Conservation (phyloP, 2,113 vertebrate genomes). For the Lepisosteus oculatus region DNA sequence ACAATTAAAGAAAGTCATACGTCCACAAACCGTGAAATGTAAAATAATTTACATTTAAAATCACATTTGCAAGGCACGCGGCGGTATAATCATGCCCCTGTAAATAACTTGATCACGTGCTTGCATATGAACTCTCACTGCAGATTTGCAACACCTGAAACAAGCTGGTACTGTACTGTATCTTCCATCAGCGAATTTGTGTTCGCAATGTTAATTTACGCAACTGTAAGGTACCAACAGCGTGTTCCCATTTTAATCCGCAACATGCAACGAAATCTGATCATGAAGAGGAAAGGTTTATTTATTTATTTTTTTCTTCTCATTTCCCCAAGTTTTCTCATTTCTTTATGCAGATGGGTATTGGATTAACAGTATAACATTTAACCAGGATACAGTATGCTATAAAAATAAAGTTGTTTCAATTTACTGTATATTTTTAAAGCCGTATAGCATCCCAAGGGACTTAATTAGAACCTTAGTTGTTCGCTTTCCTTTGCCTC, state of each 20-base stretch:
- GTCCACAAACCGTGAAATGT: not conserved
- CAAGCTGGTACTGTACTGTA: not conserved
- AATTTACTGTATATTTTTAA: constrained; percentile 38
- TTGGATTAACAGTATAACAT: not conserved
- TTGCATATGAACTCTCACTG: not conserved
- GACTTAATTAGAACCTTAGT: constrained; percentile 31
- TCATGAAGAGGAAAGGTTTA: too few species aligned
- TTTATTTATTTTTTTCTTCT: too few species aligned
- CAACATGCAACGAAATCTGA: too few species aligned
- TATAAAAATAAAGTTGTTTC: constrained; percentile 25
- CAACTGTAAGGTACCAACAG: too few species aligned
- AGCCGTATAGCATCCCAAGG: constrained; percentile 24
- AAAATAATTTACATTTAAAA: not conserved
- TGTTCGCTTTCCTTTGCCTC: constrained; percentile 24
- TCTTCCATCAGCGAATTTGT: not conserved
- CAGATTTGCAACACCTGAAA: not conserved
- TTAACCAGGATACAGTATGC: constrained; percentile 7
- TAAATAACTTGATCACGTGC: not conserved
- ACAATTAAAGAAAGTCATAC: not conserved
- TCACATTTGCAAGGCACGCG: not conserved
- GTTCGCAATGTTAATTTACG: too few species aligned
- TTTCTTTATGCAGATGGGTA: not conserved
- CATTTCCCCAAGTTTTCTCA: too few species aligned
- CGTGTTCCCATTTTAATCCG: too few species aligned
- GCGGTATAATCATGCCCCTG: not conserved